Evolutionary conservation across 2,797 vertebrate genomes (phyloP).

Genomic region (Acanthopagrus latus): DNA sequence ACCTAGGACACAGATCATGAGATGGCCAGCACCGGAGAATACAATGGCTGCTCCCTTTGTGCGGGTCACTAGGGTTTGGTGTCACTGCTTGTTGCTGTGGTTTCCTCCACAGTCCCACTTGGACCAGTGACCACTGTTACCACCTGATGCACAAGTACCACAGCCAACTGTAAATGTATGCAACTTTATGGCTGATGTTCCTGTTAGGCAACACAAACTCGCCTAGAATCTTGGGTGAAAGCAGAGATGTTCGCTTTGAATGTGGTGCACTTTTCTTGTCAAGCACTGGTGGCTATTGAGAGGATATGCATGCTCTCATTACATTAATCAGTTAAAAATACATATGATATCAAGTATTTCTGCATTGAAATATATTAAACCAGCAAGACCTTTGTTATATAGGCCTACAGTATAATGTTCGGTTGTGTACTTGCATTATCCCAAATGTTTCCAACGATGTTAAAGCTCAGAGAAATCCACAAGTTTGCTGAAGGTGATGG

Average conservation of each 20-base stretch:
- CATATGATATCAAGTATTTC: too few relatives aligned
- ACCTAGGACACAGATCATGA: not conserved
- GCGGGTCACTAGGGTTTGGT: conserved; percentile 21
- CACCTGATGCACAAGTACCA: not conserved
- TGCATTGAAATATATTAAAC: too few relatives aligned
- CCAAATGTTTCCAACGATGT: too few relatives aligned
- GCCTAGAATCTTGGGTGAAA: not conserved
- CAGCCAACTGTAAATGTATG: not conserved
- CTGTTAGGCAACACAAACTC: too few relatives aligned
- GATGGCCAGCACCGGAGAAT: not conserved
- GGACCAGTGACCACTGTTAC: too few relatives aligned
- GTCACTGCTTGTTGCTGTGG: conserved; percentile 34
- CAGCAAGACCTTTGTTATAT: too few relatives aligned
- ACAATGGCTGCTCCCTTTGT: not conserved
- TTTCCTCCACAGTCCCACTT: not conserved
- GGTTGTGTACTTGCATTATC: too few relatives aligned
- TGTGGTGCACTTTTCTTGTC: not conserved
- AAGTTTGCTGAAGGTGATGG: too few relatives aligned
- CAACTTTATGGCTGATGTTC: not conserved
- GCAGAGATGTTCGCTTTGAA: too few relatives aligned
- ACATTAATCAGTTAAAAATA: too few relatives aligned
- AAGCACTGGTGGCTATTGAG: not conserved
- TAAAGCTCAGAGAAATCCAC: too few relatives aligned
- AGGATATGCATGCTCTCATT: not conserved
- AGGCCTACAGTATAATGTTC: too few relatives aligned